Evolutionary conservation across 1,140 invertebrate genomes (phyloP), one percentile per base, ranked within the genome.

Genomic region (Cyrtorhinus lividipennis): DNA sequence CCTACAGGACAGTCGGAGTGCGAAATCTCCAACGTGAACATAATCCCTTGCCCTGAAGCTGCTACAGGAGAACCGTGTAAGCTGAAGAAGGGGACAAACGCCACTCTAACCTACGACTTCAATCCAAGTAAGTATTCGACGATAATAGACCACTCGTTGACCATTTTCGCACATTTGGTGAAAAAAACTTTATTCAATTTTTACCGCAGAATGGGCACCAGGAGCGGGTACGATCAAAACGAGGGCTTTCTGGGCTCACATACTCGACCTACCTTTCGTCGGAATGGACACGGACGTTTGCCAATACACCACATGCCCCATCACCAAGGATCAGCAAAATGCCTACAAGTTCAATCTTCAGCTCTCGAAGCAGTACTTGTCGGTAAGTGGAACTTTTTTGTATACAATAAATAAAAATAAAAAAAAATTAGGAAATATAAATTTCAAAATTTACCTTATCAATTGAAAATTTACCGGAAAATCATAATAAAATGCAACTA

Each of bases 11-110:
- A 64, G 64, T 64, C 64, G 61, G 63, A 62, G 61, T 53, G 59
- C 59, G 65, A 63, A 24, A 70, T 83, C 27, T 69, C 77, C 24
- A 72, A 81, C 66, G 76, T 83, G 24, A 70, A 72, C 2, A 73
- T 82, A 0, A 66, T 70, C 18, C 80, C 81, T 0, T 83, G 81
- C 63, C 72, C 74, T 27, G 75, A 81, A 67, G 78, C 78, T 5
- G 66, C 66, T 2, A 65, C 70, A 1, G 69, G 67, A 20, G 73
- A 76, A 30, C 73, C 79, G 24, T 83, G 81, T 68, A 73, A 72
- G 64, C 62, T 82, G 0, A 76, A 75, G 20, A 74, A 74, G n/a
- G 79, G 80, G 20, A 69, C 66, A n/a, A 70, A 73, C 58, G 69
- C 73, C 0, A 70, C 70, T 2, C 78, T 83, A 59, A 72, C 71